Percentiles rank a stretch among this genome's conserved stretches.
Evolutionary conservation across 2,797 vertebrate species (phyloP).

Genomic region (Coreius guichenoti): DNA sequence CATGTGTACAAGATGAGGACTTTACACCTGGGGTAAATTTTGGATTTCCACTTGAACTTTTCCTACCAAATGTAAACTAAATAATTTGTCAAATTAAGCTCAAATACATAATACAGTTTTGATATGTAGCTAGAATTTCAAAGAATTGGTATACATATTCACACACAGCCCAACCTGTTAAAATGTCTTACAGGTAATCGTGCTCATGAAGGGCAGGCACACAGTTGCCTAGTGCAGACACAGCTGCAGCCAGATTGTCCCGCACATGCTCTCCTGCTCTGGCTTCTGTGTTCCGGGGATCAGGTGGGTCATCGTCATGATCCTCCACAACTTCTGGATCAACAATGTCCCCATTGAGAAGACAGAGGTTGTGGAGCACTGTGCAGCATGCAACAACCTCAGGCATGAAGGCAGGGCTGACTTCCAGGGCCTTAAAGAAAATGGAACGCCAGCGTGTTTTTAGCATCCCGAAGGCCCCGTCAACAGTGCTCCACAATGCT

Average conservation of each 20-base stretch:
- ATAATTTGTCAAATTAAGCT: too few species aligned
- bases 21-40: too few species aligned
- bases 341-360: too few species aligned
- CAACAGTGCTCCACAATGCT: not conserved
- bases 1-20: too few species aligned
- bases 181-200: not conserved
- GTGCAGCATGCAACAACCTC: slow-evolving; percentile 16
- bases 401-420: slow-evolving; percentile 11
- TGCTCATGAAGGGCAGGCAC: not conserved
- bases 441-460: slow-evolving; percentile 10
- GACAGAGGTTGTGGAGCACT: not conserved
- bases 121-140: too few species aligned
- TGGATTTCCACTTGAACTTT: too few species aligned
- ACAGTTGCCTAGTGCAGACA: not conserved
- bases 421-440: slow-evolving; percentile 41
- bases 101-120: too few species aligned
- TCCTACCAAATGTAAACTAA: too few species aligned
- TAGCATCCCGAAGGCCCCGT: not conserved
- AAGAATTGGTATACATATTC: too few species aligned
- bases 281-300: too few species aligned
- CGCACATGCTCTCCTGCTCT: not conserved
- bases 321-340: too few species aligned
- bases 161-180: not conserved
- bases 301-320: not conserved
- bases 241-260: not conserved